Conservation (phyloP, 2,797 vertebrate genomes). For the Enteromius treurensis region DNA sequence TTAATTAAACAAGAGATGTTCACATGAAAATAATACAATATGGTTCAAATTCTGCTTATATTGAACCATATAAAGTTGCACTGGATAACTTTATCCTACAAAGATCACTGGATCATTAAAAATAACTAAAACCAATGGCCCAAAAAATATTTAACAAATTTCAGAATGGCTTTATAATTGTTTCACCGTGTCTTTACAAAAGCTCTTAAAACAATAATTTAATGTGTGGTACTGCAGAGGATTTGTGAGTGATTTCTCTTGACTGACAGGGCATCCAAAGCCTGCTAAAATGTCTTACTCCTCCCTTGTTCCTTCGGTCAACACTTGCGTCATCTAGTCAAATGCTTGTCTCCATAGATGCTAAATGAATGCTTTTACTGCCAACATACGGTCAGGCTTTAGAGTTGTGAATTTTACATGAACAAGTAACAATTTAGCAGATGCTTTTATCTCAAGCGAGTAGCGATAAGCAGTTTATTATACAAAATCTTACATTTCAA, state of each 20-base stretch:
- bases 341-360: neutral
- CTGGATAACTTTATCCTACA: neutral
- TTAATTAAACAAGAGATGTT: constrained; percentile 60
- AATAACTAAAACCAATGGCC: neutral
- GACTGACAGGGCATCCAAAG: constrained; percentile 1
- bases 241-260: neutral
- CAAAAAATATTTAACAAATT: neutral
- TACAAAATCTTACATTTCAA: neutral
- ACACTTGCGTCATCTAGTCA: neutral
- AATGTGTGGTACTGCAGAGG: neutral
- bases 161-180: neutral
- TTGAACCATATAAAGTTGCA: neutral
- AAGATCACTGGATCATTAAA: neutral
- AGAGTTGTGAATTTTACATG: neutral
- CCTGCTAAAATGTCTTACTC: neutral
- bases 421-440: neutral
- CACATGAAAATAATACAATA: neutral
- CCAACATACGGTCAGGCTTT: neutral
- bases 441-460: neutral
- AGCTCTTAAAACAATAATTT: neutral
- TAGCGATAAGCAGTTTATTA: neutral
- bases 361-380: neutral
- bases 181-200: neutral
- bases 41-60: neutral
- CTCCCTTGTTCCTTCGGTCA: neutral